Evolutionary conservation across 2,888 invertebrate species (phyloP).

Genomic region (Rhamnusium bicolor): DNA sequence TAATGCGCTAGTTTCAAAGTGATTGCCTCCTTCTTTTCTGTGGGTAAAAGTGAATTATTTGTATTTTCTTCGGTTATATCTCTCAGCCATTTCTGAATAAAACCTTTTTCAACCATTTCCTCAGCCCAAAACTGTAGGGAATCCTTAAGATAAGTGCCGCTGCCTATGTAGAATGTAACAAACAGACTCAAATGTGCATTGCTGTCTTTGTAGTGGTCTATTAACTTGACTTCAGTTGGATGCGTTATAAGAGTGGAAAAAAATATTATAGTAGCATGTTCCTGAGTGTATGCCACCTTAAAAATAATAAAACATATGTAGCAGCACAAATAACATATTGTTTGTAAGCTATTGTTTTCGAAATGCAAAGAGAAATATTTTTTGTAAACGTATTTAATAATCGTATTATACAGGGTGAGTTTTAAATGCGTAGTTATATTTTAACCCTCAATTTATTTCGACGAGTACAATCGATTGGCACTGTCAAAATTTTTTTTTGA

Average conservation of each 20-base stretch:
- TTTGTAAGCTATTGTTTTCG: background rate
- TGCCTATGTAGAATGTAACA: slow-evolving; percentile 49
- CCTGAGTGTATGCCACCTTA: slow-evolving; percentile 20
- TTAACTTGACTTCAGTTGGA: slow-evolving; percentile 31
- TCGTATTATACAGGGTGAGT: no score
- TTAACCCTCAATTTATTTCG: no score
- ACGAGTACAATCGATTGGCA: no score
- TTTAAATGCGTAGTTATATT: no score
- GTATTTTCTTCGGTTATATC: slow-evolving; percentile 41
- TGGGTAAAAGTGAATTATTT: slow-evolving; percentile 13
- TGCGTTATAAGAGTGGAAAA: slow-evolving; percentile 10
- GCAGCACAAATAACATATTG: background rate
- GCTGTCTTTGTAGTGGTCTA: background rate
- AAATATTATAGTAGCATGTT: slow-evolving; percentile 9
- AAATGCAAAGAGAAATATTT: no score
- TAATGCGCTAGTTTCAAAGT: slow-evolving; percentile 48
- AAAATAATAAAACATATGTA: slow-evolving; percentile 10
- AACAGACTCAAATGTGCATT: slow-evolving; percentile 38
- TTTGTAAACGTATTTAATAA: no score
- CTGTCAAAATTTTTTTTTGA: no score
- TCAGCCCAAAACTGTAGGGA: slow-evolving; percentile 49
- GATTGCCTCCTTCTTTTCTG: slow-evolving; percentile 28
- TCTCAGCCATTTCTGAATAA: slow-evolving; percentile 51
- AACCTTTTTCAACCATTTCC: slow-evolving; percentile 52
- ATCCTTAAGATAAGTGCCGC: slow-evolving; percentile 41